Base-by-base conservation (phyloP, 1,140 invertebrate species). In the Forficula auricularia region DNA sequence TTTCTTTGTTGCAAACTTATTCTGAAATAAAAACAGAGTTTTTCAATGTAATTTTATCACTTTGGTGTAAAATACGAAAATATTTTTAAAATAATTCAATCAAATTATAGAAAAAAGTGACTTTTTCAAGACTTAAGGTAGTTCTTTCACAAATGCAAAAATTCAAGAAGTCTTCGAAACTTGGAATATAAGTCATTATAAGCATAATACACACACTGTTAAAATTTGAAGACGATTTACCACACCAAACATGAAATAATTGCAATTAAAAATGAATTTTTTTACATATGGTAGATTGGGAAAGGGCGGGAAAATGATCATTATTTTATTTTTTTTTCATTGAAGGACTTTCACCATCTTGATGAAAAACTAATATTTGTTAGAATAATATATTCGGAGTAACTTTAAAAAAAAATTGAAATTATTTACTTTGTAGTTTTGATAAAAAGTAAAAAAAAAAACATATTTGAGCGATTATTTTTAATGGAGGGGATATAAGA, bases 1-100 rank as follows among this genome's bases (percentile, higher is more conserved):
- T 0, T 65, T 61, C 15, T 58, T 54, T 1, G 60, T 61, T n/a
- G 59, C 50, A 43, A 72, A 72, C 9, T 72, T 44, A 0, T 52
- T 44, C 52, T 55, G 42, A 18, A 35, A 46, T 20, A 9, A 43
- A 13, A 46, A 30, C 12, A 46, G 3, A 14, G 3, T 42, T 27
- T 2, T 35, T 6, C 18, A n/a, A 35, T 1, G 18, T 7, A 35
- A 35, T 13, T 35, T 16, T 19, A 20, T 10, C 12, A 39, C 16
- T 39, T 38, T 38, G 3, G 14, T 13, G 12, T 6, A 32, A 38
- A 3, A n/a, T 19, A 7, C 9, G 19, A 2, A 10, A 9, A 15
- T 38, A 7, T 15, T 4, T 38, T 38, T n/a, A 19, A n/a, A 12
- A 2, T 1, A 1, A 37, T 13, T 9, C 9, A 37, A 37, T 2